Conservation (phyloP, 2,797 vertebrate species). For the Sphaeramia orbicularis region DNA sequence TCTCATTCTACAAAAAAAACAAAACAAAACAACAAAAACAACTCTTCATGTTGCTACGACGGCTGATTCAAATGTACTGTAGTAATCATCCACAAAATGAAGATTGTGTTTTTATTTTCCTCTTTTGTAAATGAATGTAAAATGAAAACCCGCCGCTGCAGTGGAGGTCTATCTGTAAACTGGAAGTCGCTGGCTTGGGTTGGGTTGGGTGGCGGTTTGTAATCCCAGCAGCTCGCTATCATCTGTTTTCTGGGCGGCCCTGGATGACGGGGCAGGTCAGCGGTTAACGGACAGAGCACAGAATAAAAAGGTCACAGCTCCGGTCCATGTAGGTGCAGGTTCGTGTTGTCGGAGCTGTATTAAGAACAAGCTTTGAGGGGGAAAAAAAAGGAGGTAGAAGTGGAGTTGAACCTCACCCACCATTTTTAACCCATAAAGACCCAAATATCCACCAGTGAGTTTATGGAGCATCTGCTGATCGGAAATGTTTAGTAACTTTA, state of each 20-base stretch:
- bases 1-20: conserved; percentile 11
- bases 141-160: conserved; percentile 20
- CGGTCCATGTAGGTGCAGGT: neutral
- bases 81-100: conserved; percentile 26
- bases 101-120: conserved; percentile 30
- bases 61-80: conserved; percentile 37
- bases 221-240: neutral
- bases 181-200: neutral
- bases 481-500: too few species aligned
- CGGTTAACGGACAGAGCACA: conserved; percentile 10
- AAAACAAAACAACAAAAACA: neutral
- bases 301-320: conserved; percentile 15
- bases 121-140: conserved; percentile 58
- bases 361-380: neutral
- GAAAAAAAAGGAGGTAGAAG: neutral
- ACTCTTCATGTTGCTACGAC: conserved; percentile 1
- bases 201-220: neutral
- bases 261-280: conserved; percentile 7
- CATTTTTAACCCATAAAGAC: too few species aligned
- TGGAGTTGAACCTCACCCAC: neutral
- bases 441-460: too few species aligned
- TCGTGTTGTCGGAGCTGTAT: neutral
- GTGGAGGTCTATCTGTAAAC: conserved; percentile 24
- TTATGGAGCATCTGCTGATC: too few species aligned
- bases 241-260: neutral